A percentile compares a stretch with the other conserved stretches of the same genome.
These are phyloP conservation scores for Philaethria dido DNA, from an alignment of 2,888 invertebrate species.

Conservation along the genomic window DNA sequence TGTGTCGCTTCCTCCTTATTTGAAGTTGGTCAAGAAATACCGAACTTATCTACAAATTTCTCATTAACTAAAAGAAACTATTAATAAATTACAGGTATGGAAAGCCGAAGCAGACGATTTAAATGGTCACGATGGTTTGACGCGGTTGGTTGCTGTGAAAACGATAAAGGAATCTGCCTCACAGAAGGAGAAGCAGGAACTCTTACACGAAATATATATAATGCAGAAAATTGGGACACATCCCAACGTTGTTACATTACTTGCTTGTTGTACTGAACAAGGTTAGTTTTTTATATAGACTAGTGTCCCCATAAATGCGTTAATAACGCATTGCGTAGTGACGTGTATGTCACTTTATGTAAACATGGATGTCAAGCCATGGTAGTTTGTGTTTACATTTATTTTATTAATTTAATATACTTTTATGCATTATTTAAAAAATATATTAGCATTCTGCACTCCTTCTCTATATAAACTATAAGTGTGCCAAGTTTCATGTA, in stretches of 20 bases:
- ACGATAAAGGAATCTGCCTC: slow-evolving; percentile 91
- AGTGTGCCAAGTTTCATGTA: no score
- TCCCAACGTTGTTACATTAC: slow-evolving; percentile 91
- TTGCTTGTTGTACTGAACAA: slow-evolving; percentile 93
- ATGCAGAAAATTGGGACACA: slow-evolving; percentile 93
- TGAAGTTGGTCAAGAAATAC: no score
- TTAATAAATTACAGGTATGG: slow-evolving; percentile 85
- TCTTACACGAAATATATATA: slow-evolving; percentile 88
- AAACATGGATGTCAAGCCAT: no score
- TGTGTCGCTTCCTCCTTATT: no score
- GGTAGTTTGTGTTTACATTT: no score
- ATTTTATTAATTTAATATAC: no score
- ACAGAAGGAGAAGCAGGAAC: slow-evolving; percentile 90
- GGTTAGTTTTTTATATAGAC: slow-evolving; percentile 83
- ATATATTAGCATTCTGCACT: no score
- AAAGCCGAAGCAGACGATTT: slow-evolving; percentile 93
- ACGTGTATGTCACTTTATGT: no score
- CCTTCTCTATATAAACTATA: no score
- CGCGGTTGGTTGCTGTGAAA: slow-evolving; percentile 93
- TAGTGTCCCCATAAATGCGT: no score
- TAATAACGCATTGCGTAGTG: no score
- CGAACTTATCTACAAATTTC: neutral
- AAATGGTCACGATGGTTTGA: slow-evolving; percentile 89
- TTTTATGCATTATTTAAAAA: no score
- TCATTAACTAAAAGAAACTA: neutral